phyloP scores from a whole-genome alignment of 2,113 vertebrate species.

The Chaenocephalus aceratus region DNA sequence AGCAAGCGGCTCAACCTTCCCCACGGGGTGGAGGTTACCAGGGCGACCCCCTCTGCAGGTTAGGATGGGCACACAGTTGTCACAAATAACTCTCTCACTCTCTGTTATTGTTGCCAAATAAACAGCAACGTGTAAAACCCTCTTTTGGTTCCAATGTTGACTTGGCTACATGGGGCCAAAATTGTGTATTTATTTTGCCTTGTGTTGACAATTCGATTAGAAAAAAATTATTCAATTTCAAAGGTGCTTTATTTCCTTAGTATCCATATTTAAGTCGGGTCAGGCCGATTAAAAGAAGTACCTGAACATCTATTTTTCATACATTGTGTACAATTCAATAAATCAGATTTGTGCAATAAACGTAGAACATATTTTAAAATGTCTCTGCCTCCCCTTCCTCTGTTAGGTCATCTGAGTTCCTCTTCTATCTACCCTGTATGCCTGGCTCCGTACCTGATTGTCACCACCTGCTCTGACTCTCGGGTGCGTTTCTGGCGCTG shows the following conservation, averaged over 20 bases:
- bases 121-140: neutral
- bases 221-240: neutral
- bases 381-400: neutral
- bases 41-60: conserved; percentile 98
- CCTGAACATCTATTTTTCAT: neutral
- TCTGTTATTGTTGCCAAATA: neutral
- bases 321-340: neutral
- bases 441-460: conserved; percentile 96
- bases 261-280: neutral
- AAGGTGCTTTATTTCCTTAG: neutral
- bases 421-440: conserved; percentile 99
- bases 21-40: conserved; percentile 91
- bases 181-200: neutral
- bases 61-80: conserved; percentile 18
- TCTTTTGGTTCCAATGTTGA: neutral
- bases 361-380: neutral
- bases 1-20: conserved; percentile 93
- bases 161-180: neutral
- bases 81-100: neutral
- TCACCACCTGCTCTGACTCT: conserved; percentile 97
- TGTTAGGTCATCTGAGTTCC: conserved; percentile 94
- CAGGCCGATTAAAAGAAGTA: neutral
- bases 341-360: neutral
- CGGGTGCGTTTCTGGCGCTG: conserved; percentile 96
- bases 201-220: neutral